phyloP scores from a whole-genome alignment of 2,888 invertebrate genomes.

The Meghimatium bilineatum region DNA sequence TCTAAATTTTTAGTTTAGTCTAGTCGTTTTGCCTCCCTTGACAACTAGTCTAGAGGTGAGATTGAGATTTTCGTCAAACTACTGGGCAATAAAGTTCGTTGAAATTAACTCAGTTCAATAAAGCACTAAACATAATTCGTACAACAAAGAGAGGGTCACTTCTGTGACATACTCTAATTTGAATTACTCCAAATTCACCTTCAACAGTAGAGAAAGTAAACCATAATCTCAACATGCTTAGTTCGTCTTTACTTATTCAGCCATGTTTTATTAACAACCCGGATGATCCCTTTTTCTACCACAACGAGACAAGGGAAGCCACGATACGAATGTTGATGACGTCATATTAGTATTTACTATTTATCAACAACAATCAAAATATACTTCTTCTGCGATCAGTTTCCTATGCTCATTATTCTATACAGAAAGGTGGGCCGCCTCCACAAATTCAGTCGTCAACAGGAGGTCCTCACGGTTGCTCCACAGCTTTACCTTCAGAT shows the following conservation, averaged over 20 bases:
- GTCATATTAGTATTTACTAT: not conserved
- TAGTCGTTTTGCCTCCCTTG: not conserved
- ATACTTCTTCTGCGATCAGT: too few species aligned
- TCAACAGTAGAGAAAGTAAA: slow-evolving; percentile 23
- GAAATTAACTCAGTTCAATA: not conserved
- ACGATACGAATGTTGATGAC: slow-evolving; percentile 17
- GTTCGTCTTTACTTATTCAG: slow-evolving; percentile 22
- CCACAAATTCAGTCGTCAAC: too few species aligned
- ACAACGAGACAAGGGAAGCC: slow-evolving; percentile 35
- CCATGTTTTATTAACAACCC: slow-evolving; percentile 39
- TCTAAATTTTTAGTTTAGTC: too few species aligned
- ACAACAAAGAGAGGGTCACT: not conserved
- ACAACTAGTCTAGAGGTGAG: slow-evolving; percentile 18
- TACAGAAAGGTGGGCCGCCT: too few species aligned
- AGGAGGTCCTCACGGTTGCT: too few species aligned
- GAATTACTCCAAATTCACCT: slow-evolving; percentile 28
- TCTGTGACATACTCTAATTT: not conserved
- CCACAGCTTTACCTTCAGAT: too few species aligned
- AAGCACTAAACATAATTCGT: not conserved
- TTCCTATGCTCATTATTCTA: too few species aligned
- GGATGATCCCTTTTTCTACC: slow-evolving; percentile 20
- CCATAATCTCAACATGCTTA: slow-evolving; percentile 36
- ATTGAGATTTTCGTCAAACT: slow-evolving; percentile 14
- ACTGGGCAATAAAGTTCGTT: slow-evolving; percentile 19
- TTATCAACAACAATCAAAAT: too few species aligned